Evolutionary conservation across 2,113 vertebrate species (phyloP).

Genomic region (Onychostruthus taczanowskii): DNA sequence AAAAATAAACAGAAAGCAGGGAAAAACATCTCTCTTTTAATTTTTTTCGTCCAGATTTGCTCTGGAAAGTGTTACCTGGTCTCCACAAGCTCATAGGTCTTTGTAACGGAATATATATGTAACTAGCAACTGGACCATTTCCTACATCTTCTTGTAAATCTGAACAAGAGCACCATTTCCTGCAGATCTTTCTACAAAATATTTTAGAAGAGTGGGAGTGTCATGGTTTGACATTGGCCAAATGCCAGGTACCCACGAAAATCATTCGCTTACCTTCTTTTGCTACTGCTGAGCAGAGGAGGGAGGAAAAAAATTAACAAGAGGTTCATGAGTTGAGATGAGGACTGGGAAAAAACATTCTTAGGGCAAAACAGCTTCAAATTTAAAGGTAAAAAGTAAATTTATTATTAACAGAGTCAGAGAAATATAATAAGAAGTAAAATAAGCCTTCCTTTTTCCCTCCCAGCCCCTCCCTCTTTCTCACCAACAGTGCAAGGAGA

Average conservation of each 20-base stretch:
- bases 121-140: not conserved
- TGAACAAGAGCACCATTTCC: not conserved
- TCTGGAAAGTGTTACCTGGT: not conserved
- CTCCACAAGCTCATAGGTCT: not conserved
- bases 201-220: not conserved
- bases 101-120: not conserved
- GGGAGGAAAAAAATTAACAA: not conserved
- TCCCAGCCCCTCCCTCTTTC: not conserved
- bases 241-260: not conserved
- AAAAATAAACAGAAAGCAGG: not conserved
- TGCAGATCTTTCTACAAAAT: not conserved
- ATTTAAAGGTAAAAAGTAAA: not conserved
- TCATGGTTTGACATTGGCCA: not conserved
- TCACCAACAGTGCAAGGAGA: not conserved
- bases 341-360: not conserved
- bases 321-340: not conserved
- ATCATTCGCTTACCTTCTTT: accelerated
- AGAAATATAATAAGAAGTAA: not conserved
- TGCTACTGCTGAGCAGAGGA: not conserved
- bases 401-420: not conserved
- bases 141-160: not conserved
- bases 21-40: accelerated
- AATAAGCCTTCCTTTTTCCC: not conserved
- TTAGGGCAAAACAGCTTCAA: not conserved
- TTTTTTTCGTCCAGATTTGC: accelerated